These are phyloP conservation scores for Pseudomyrmex concolor DNA, from an alignment of 1,140 invertebrate genomes.

Conservation along the genomic window DNA sequence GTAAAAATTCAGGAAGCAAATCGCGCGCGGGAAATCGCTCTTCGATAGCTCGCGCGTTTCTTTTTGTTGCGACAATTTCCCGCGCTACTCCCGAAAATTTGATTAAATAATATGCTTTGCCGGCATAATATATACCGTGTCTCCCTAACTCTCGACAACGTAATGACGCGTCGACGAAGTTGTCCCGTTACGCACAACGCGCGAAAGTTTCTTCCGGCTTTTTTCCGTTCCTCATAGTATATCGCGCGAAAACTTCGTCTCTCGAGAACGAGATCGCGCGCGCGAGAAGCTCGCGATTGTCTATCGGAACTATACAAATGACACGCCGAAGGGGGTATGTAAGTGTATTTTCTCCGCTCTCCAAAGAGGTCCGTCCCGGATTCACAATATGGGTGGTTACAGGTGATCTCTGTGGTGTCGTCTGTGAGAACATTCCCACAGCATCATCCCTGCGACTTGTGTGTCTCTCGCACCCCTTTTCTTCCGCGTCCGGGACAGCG, in stretches of 20 bases:
- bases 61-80: neutral
- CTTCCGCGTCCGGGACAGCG: slow-evolving; percentile 56
- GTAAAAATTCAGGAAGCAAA: slow-evolving; percentile 26
- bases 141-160: no score
- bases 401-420: slow-evolving; percentile 77
- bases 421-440: slow-evolving; percentile 84
- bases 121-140: no score
- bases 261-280: slow-evolving; percentile 5
- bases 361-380: slow-evolving; percentile 30
- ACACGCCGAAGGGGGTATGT: slow-evolving; percentile 54
- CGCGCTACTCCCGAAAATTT: no score
- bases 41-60: neutral
- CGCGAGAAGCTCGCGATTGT: slow-evolving; percentile 28
- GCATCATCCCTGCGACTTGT: slow-evolving; percentile 76
- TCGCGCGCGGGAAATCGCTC: neutral
- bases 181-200: no score
- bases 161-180: no score
- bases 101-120: no score
- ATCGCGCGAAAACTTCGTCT: neutral
- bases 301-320: slow-evolving; percentile 48
- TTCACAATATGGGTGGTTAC: slow-evolving; percentile 69
- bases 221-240: neutral
- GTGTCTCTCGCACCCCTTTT: slow-evolving; percentile 71
- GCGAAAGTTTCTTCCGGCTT: neutral
- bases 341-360: slow-evolving; percentile 25